Evolutionary conservation across 2,113 vertebrate genomes (phyloP), one percentile per base, ranked within the genome.

Genomic region (Corynorhinus townsendii): DNA sequence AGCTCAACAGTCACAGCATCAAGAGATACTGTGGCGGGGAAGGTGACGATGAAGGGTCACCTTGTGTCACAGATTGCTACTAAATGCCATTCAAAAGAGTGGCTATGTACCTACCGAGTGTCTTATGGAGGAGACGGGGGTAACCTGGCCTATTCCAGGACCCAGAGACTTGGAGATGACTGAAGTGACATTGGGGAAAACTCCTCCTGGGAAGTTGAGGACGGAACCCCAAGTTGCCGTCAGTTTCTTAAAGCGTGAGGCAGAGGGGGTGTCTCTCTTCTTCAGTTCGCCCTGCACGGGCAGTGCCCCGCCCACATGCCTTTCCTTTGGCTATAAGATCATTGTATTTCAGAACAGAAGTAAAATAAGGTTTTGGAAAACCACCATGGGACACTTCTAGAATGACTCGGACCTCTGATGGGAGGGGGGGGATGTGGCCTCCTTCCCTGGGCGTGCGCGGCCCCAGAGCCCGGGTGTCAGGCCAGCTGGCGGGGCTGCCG

Each of bases 351-450:
- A 49, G 86, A 79, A 92, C 94, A 89, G 66, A 71, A 75, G 52
- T 59, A 90, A 89, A 96, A 93, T 43, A 71, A 68, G 69, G 81
- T 52, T 96, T 95, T 95, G 95, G 88, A 95, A 96, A 92, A 69
- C 83, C 47, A 3, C 87, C 76, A 22, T 73, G 35, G 4, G 49
- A 83, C 43, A 54, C 77, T 95, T 86, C 95, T 93, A 93, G 92
- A 87, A 89, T 88, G 86, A 92, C 6, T 45, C 72, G 12, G 47
- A 49, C 40, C 9, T 40, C 91, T 28, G 38, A 84, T 56, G 89
- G 45, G 64, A 22, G 54, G 0, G 4, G 73, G 52, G 66, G 62
- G 11, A 26, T 15, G 35, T 4, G 93, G 72, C 82, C 52, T 49
- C 19, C 38, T 52, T 52, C 17, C 8, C 43, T 4, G 28, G n/a